phyloP scores from a whole-genome alignment of 2,888 invertebrate genomes.

The Ditylenchus weischeri region DNA sequence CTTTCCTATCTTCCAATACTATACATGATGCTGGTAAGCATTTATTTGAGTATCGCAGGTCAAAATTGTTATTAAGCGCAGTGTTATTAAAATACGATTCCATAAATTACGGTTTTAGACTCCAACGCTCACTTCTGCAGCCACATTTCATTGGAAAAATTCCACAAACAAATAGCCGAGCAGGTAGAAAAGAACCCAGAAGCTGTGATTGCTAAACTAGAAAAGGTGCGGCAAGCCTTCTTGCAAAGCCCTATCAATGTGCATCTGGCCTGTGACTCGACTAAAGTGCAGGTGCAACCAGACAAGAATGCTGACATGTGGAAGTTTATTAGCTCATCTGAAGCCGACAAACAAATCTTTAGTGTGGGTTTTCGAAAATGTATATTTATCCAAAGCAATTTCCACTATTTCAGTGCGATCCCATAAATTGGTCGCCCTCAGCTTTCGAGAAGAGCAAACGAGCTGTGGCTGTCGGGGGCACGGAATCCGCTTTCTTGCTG shows the following conservation, averaged over 20 bases:
- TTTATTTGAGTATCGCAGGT: neutral
- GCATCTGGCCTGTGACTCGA: slow-evolving; percentile 44
- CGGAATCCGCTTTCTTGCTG: slow-evolving; percentile 22
- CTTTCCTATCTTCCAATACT: slow-evolving; percentile 14
- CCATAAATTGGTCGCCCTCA: slow-evolving; percentile 7
- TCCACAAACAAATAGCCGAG: slow-evolving; percentile 35
- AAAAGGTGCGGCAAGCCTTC: slow-evolving; percentile 40
- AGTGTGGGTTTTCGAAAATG: too few species aligned
- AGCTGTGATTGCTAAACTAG: slow-evolving; percentile 38
- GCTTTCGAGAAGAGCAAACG: slow-evolving; percentile 29
- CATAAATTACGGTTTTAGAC: slow-evolving; percentile 36
- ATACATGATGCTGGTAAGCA: slow-evolving; percentile 20
- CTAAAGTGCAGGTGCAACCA: slow-evolving; percentile 13
- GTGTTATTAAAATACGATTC: neutral
- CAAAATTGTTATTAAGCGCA: too few species aligned
- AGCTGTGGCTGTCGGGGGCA: slow-evolving; percentile 23
- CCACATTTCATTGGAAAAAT: slow-evolving; percentile 47
- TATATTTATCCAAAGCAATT: too few species aligned
- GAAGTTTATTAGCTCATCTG: slow-evolving; percentile 9
- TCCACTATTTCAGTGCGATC: slow-evolving; percentile 14
- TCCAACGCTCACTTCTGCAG: slow-evolving; percentile 43
- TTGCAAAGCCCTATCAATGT: slow-evolving; percentile 43
- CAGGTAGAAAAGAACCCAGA: slow-evolving; percentile 27
- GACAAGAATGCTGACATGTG: slow-evolving; percentile 30
- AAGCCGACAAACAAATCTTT: too few species aligned